Percentiles rank a stretch among this genome's conserved stretches.
phyloP scores from a whole-genome alignment of 2,113 vertebrate species.

The Takifugu bimaculatus region DNA sequence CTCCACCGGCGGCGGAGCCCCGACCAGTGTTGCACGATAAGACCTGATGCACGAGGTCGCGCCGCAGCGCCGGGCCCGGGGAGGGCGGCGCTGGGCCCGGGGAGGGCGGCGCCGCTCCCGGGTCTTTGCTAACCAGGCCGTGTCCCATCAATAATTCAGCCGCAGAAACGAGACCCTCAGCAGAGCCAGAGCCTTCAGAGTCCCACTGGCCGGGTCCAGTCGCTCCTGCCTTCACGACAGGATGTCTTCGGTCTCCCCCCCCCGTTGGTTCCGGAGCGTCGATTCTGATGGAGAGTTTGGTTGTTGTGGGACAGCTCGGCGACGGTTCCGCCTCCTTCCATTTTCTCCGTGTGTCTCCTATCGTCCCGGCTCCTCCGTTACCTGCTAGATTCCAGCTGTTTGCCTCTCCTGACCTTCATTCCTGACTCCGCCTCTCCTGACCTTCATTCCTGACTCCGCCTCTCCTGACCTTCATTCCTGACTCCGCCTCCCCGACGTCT shows the following conservation, averaged over 20 bases:
- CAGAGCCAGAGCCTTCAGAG: slow-evolving; percentile 26
- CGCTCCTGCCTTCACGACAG: not conserved
- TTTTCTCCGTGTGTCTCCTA: too few relatives aligned
- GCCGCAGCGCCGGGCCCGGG: slow-evolving; percentile 5
- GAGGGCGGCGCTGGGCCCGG: slow-evolving; percentile 13
- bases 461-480: slow-evolving; percentile 59
- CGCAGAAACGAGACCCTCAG: slow-evolving; percentile 48
- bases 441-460: slow-evolving; percentile 56
- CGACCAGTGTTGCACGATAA: slow-evolving; percentile 11
- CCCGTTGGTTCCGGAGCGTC: too few relatives aligned
- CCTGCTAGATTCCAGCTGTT: too few relatives aligned
- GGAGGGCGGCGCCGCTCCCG: slow-evolving; percentile 1
- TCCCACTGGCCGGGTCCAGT: slow-evolving; percentile 19
- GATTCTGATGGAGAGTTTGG: too few relatives aligned
- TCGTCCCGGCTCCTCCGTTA: too few relatives aligned
- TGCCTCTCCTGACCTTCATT: slow-evolving; percentile 59
- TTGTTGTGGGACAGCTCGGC: too few relatives aligned
- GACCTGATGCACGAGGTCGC: slow-evolving; percentile 12
- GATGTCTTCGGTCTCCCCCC: too few relatives aligned
- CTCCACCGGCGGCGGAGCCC: too few relatives aligned
- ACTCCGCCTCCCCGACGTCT: slow-evolving; percentile 45
- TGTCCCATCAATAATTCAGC: slow-evolving; percentile 56
- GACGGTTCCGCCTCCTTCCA: too few relatives aligned
- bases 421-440: slow-evolving; percentile 46
- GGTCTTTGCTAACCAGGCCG: slow-evolving; percentile 43